Evolutionary conservation across 2,797 vertebrate genomes (phyloP).

Genomic region (Acanthis flammea): DNA sequence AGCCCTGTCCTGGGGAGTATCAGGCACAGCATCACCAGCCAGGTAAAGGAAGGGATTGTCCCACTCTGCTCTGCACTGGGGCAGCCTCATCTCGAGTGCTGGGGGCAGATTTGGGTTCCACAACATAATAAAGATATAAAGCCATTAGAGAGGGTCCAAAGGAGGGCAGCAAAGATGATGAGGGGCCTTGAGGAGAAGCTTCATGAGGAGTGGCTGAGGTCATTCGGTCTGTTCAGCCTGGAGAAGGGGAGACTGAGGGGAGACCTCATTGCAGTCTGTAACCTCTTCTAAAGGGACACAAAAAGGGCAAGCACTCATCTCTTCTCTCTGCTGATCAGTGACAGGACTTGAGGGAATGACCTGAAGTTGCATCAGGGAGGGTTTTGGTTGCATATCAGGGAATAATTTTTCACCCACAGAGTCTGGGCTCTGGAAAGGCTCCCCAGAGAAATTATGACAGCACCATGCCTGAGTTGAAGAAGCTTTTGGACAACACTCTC

Average conservation of each 20-base stretch:
- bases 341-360: background rate
- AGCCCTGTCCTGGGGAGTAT: rapidly evolving
- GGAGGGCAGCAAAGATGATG: no score
- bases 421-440: background rate
- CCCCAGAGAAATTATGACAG: background rate
- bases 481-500: background rate
- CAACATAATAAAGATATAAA: background rate
- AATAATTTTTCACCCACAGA: background rate
- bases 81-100: rapidly evolving
- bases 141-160: background rate
- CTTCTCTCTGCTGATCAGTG: background rate
- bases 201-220: background rate
- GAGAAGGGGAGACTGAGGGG: background rate
- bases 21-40: rapidly evolving
- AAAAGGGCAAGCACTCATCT: no score
- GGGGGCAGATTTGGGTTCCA: background rate
- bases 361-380: no score
- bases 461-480: background rate
- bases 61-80: rapidly evolving
- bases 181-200: background rate
- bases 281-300: background rate
- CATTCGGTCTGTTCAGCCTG: background rate
- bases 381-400: background rate
- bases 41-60: background rate
- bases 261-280: background rate